A percentile compares a stretch with the other conserved stretches of the same genome.
Evolutionary conservation across 1,140 invertebrate species (phyloP).

Genomic region (Vanessa tameamea): DNA sequence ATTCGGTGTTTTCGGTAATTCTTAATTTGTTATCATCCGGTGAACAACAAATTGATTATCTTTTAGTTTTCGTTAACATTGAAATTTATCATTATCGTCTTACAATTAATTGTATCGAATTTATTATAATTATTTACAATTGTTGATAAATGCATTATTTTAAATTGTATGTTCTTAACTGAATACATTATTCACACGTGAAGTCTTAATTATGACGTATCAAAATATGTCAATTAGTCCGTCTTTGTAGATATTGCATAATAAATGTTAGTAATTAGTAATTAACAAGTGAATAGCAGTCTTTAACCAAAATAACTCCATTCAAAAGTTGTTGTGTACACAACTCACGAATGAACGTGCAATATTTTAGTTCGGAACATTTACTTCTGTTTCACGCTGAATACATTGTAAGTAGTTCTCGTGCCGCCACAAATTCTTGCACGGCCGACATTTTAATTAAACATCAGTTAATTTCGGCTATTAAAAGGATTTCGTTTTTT

Average conservation of each 20-base stretch:
- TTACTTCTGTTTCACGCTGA: constrained; percentile 26
- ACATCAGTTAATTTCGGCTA: constrained; percentile 58
- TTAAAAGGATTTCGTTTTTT: constrained; percentile 56
- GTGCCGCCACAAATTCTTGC: constrained; percentile 41
- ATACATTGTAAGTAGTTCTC: constrained; percentile 36
- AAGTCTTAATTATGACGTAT: too few species aligned
- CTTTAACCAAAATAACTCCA: constrained; percentile 14
- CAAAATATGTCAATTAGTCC: too few species aligned
- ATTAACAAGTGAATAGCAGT: background rate
- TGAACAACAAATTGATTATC: background rate
- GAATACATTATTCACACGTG: too few species aligned
- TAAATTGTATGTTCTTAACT: too few species aligned
- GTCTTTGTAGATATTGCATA: background rate
- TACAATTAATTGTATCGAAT: too few species aligned
- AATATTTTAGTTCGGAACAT: constrained; percentile 33
- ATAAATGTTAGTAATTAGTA: background rate
- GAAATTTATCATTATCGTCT: background rate
- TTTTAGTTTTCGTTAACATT: background rate
- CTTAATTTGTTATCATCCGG: constrained; percentile 16
- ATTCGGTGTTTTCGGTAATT: constrained; percentile 32
- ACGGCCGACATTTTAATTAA: constrained; percentile 60
- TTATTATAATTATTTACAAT: too few species aligned
- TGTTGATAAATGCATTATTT: too few species aligned
- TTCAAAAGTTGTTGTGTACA: constrained; percentile 15
- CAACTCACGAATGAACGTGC: constrained; percentile 23